phyloP scores from a whole-genome alignment of 2,797 vertebrate genomes.

The Hemibagrus guttatus region DNA sequence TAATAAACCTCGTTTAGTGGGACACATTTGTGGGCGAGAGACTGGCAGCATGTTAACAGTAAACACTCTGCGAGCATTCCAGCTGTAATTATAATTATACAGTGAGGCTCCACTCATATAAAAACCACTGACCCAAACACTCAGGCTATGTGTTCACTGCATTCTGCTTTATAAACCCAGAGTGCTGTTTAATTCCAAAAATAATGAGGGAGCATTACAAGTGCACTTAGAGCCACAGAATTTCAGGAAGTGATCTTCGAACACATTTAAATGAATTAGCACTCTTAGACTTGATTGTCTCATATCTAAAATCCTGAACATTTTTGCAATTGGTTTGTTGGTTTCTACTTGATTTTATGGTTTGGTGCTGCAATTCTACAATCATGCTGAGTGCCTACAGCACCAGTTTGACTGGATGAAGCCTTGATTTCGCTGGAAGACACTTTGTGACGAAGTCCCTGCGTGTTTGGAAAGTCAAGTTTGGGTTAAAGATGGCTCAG shows the following conservation, averaged over 20 bases:
- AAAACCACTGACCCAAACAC: constrained; percentile 32
- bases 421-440: not conserved
- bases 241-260: constrained; percentile 8
- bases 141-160: constrained; percentile 7
- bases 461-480: not conserved
- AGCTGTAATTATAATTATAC: constrained; percentile 31
- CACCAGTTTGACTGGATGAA: too few relatives aligned
- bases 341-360: not conserved
- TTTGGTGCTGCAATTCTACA: not conserved
- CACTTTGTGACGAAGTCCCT: not conserved
- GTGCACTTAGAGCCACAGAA: not conserved
- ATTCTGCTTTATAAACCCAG: constrained; percentile 28
- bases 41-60: constrained; percentile 18
- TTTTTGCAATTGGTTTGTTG: not conserved
- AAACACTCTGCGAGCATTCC: constrained; percentile 17
- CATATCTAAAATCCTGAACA: not conserved
- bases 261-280: not conserved
- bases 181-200: constrained; percentile 44
- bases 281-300: not conserved
- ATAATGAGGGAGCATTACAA: constrained; percentile 48
- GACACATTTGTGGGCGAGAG: constrained; percentile 10
- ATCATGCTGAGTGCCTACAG: not conserved
- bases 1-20: constrained; percentile 15
- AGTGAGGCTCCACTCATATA: not conserved
- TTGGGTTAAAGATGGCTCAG: not conserved